Conservation (phyloP, 2,797 vertebrate species). For the Hybognathus amarus region DNA sequence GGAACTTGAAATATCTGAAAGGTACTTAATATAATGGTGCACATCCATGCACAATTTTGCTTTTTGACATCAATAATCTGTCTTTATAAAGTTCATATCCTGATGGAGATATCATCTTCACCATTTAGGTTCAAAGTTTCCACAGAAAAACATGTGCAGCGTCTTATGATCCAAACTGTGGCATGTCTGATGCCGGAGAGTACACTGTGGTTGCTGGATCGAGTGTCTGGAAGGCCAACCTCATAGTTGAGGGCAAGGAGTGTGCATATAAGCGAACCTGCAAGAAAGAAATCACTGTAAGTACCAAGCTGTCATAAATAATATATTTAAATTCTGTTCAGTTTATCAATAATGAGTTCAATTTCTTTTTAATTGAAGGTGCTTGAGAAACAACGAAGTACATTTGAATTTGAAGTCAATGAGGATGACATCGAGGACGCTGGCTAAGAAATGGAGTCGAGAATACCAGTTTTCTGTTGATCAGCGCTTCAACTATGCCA, state of each 20-base stretch:
- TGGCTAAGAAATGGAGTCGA: conserved; percentile 88
- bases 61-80: not conserved
- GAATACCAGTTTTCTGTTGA: conserved; percentile 85
- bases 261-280: conserved; percentile 79
- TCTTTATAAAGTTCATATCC: not conserved
- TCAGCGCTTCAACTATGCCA: conserved; percentile 81
- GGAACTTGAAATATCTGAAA: conserved; percentile 87
- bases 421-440: conserved; percentile 87
- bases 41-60: not conserved
- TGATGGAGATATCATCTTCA: conserved; percentile 11
- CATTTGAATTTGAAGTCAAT: conserved; percentile 89
- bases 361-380: conserved; percentile 64
- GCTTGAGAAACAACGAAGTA: conserved; percentile 85
- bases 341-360: not conserved
- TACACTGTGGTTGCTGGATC: conserved; percentile 95
- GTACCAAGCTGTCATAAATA: conserved; percentile 14
- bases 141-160: conserved; percentile 90
- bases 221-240: conserved; percentile 88
- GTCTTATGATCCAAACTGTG: conserved; percentile 90
- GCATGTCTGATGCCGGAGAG: conserved; percentile 90
- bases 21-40: conserved; percentile 69
- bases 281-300: conserved; percentile 76
- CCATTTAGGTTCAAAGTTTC: conserved; percentile 82
- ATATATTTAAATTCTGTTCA: not conserved
- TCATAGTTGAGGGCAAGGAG: conserved; percentile 93